Evolutionary conservation across 2,113 vertebrate species (phyloP), one percentile per base, ranked within the genome.

Genomic region (Phoenicopterus ruber): DNA sequence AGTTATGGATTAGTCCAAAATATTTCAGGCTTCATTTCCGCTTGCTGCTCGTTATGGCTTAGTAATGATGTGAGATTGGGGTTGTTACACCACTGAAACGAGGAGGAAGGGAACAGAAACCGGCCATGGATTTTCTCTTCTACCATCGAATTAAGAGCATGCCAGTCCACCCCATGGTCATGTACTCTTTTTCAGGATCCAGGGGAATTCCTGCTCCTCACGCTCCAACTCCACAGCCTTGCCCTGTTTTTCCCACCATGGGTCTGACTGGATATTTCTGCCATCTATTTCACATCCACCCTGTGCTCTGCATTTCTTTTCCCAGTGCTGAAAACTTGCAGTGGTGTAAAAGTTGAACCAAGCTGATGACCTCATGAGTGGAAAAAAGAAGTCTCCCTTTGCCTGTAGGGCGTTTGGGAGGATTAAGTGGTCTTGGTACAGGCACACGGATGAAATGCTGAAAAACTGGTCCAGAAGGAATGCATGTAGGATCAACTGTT

Each of bases 91-190:
- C 20, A 28, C 74, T 72, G 46, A 89, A 87, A 63, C 84, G 10
- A 34, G 50, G 73, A 91, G 10, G 32, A 87, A 76, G 42, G 65
- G 13, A 84, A 66, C 44, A 90, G 57, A 79, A 93, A 70, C 18
- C 3, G 2, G 10, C 20, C 26, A 8, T 47, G 17, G 26, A 36
- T 84, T 74, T 97, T 7, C 11, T 72, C 62, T 76, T 70, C 42
- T 36, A 6, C 21, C 9, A 5, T 55, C 0, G 0, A 32, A 76
- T 71, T 57, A 79, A 79, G n/a, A 76, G 9, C 38, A 17, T 78
- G 13, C 13, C 47, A 58, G 13, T 52, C 42, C 16, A 17, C 7
- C 17, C 54, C 14, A 28, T 40, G n/a, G 11, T n/a, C 32, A 40
- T 8, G 44, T 44, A 59, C 32, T 58, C 28, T 66, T 5, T 82